Base-by-base conservation (phyloP, 2,797 vertebrate genomes). In the Paguma larvata region DNA sequence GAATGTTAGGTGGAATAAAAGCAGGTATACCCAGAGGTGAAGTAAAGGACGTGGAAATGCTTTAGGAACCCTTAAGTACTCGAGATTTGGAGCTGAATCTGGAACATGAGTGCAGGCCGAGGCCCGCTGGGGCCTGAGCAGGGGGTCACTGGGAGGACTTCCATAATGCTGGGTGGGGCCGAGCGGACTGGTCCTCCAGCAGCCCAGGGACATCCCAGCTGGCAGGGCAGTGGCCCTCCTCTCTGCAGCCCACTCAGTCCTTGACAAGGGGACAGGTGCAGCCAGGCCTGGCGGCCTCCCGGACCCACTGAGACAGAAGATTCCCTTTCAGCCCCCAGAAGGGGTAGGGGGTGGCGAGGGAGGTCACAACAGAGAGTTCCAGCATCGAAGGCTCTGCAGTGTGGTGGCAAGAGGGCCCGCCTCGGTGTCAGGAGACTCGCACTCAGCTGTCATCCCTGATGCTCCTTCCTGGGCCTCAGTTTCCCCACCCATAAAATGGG, bases 261-360 rank as follows among this genome's bases (percentile, higher is more conserved):
- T 41, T 23, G 4, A 18, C n/a, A 3, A 56, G 21, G 30, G 41
- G 85, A 92, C 97, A 97, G 96, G 96, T 97, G 96, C 75, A 86
- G 95, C 73, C 38, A 53, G 78, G 95, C 32, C 91, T 92, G 85
- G 85, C 91, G 73, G 56, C 30, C 91, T 80, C 91, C 75, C 1
- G 10, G 34, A 63, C 56, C 56, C 56, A 59, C 83, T 56, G 53
- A 95, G 89, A 94, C 68, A 93, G 86, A 92, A 80, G 82, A 88
- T 83, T 89, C 85, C 72, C 85, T 73, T 75, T 89, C 59, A 90
- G 91, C 44, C 78, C 67, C 10, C 9, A 62, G 5, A 19, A 77
- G 19, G 88, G 62, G 7, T 13, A 11, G 48, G 46, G 46, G 30
- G 5, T 34, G 14, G 62, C 32, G 8, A 62, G 80, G 41, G 32